Percentiles rank a stretch among this genome's conserved stretches.
These are phyloP conservation scores for Lithophane semibrunnea DNA, from an alignment of 2,888 invertebrate genomes.

Conservation along the genomic window DNA sequence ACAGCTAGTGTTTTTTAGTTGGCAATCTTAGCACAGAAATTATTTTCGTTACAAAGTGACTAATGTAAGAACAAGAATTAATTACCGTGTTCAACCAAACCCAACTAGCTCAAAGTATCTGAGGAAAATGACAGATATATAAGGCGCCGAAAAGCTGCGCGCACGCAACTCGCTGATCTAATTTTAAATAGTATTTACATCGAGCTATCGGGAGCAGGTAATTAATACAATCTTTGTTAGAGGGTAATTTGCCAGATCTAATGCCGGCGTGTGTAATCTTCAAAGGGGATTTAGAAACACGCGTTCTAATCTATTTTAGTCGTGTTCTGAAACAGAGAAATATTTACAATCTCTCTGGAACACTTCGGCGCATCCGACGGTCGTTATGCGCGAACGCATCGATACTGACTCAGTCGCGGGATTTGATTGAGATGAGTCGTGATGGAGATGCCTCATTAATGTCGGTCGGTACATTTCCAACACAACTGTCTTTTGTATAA, in stretches of 20 bases:
- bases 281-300: slow-evolving; percentile 91
- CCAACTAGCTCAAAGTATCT: slow-evolving; percentile 72
- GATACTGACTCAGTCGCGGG: slow-evolving; percentile 84
- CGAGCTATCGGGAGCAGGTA: slow-evolving; percentile 89
- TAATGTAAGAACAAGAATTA: slow-evolving; percentile 55
- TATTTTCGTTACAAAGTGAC: slow-evolving; percentile 52
- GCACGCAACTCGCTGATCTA: slow-evolving; percentile 84
- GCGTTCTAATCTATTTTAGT: slow-evolving; percentile 90
- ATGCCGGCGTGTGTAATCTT: slow-evolving; percentile 90
- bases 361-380: slow-evolving; percentile 90
- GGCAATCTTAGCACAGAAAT: slow-evolving; percentile 34
- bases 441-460: slow-evolving; percentile 85
- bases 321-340: slow-evolving; percentile 90
- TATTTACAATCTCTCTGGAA: slow-evolving; percentile 90
- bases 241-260: slow-evolving; percentile 91
- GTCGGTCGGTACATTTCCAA: slow-evolving; percentile 75
- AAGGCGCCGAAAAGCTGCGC: slow-evolving; percentile 81
- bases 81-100: slow-evolving; percentile 59
- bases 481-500: slow-evolving; percentile 64
- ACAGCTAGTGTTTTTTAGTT: slow-evolving; percentile 47
- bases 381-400: slow-evolving; percentile 89
- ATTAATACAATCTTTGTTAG: slow-evolving; percentile 91
- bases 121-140: slow-evolving; percentile 85
- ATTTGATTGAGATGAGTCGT: slow-evolving; percentile 84
- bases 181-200: slow-evolving; percentile 89